phyloP scores from a whole-genome alignment of 2,113 vertebrate species.

The Callorhinus ursinus region DNA sequence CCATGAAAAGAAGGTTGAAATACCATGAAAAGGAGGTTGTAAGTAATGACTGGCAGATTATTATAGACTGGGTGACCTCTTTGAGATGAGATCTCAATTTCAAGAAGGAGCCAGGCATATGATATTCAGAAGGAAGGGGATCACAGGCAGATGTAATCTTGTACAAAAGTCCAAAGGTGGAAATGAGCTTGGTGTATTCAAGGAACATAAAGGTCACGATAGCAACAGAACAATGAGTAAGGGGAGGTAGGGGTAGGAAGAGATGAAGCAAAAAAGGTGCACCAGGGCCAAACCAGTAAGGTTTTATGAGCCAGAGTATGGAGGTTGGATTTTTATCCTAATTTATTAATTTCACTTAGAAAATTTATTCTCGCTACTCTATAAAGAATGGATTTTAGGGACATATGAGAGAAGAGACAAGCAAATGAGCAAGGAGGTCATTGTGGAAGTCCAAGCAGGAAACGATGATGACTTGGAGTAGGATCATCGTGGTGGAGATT shows the following conservation, averaged over 20 bases:
- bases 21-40: neutral
- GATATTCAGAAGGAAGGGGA: neutral
- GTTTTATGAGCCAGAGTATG: neutral
- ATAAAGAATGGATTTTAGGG: neutral
- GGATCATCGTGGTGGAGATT: neutral
- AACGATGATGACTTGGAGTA: neutral
- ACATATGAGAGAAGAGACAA: neutral
- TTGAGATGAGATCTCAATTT: neutral
- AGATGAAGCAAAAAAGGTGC: neutral
- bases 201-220: no score
- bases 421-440: neutral
- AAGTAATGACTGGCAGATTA: neutral
- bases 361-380: neutral
- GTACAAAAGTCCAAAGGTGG: neutral
- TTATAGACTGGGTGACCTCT: neutral
- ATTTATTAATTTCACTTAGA: neutral
- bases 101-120: neutral
- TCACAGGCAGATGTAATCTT: neutral
- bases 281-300: neutral
- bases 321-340: neutral
- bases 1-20: neutral
- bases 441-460: neutral
- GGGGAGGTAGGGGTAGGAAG: neutral
- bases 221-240: neutral
- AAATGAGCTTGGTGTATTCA: neutral